phyloP scores from a whole-genome alignment of 2,797 vertebrate species.

The Gobio occitaniae region DNA sequence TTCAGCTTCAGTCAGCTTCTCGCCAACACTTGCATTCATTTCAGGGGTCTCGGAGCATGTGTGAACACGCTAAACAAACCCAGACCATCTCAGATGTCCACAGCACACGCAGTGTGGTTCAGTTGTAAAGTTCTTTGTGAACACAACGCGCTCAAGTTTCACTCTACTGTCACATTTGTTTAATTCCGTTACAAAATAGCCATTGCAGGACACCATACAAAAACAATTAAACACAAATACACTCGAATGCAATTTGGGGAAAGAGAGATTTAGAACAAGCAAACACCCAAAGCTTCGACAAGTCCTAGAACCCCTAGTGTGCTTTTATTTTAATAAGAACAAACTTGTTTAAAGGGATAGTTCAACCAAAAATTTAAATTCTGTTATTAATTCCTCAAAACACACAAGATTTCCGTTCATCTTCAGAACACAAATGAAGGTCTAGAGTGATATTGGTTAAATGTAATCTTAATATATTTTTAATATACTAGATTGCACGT shows the following conservation, averaged over 20 bases:
- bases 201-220: background rate
- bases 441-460: too few relatives aligned
- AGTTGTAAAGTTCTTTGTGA: background rate
- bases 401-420: too few relatives aligned
- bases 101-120: background rate
- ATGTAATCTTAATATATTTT: too few relatives aligned
- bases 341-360: background rate
- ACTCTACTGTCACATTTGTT: conserved; percentile 7
- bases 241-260: background rate
- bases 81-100: background rate
- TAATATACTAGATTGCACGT: too few relatives aligned
- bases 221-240: background rate
- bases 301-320: background rate
- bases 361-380: too few relatives aligned
- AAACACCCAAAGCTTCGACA: background rate
- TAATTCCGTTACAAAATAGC: background rate
- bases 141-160: background rate
- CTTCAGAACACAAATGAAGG: too few relatives aligned
- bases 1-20: background rate
- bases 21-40: background rate
- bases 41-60: background rate
- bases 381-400: too few relatives aligned
- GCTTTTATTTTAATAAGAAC: background rate
- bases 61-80: background rate
- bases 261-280: background rate